Percentiles rank a stretch among this genome's conserved stretches.
phyloP scores from a whole-genome alignment of 1,140 invertebrate genomes.

The Bombus waltoni region DNA sequence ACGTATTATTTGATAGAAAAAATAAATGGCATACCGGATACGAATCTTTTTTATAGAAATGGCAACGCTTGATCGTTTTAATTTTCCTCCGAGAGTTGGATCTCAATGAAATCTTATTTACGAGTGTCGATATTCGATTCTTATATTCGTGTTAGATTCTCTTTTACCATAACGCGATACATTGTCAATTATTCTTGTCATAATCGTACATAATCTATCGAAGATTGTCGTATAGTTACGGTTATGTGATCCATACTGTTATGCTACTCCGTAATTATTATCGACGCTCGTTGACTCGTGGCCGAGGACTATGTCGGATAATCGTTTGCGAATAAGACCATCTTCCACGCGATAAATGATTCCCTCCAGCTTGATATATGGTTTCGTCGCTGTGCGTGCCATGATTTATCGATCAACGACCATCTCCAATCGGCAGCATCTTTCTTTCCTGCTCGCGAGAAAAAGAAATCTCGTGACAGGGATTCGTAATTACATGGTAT shows the following conservation, averaged over 20 bases:
- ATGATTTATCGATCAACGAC: conserved; percentile 61
- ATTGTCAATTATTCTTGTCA: no score
- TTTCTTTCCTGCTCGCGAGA: background rate
- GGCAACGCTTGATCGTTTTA: background rate
- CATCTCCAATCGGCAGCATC: background rate
- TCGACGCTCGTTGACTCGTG: conserved; percentile 11
- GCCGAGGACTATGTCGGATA: conserved; percentile 1
- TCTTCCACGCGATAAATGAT: conserved; percentile 37
- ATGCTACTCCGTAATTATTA: background rate
- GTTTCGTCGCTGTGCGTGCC: conserved; percentile 43
- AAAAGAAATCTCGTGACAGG: background rate
- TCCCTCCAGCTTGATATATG: conserved; percentile 56
- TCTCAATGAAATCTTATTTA: no score
- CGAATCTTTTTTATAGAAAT: background rate
- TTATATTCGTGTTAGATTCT: background rate
- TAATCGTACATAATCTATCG: no score
- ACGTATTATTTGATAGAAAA: background rate
- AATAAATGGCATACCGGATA: no score
- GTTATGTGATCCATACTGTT: no score
- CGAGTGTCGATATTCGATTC: background rate
- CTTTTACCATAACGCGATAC: no score
- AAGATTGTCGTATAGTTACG: no score
- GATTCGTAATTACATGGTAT: conserved; percentile 32
- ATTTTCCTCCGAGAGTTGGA: background rate
- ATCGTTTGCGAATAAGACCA: conserved; percentile 36